Base-by-base conservation (phyloP, 35 echinoderm and acorn worm genomes). In the Lytechinus variegatus region DNA sequence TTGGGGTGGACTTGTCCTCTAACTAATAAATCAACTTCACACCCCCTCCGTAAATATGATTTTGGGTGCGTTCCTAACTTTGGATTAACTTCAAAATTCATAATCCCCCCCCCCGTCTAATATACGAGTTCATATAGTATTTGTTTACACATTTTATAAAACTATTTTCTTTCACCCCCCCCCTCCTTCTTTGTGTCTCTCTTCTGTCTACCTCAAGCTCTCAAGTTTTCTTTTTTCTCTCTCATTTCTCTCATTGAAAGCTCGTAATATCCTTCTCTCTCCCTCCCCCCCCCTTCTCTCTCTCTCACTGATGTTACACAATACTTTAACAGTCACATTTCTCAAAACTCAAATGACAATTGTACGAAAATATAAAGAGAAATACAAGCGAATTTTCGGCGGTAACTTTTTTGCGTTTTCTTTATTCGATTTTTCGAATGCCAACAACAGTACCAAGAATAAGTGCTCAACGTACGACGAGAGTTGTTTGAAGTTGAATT, bases 391-490 rank as follows among this genome's bases (percentile, higher is more conserved):
- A 93, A 54, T 93, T 93, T 93, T 93, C 92, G 92, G 92, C 92
- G 92, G 92, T 93, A 93, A 93, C 92, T 93, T 93, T 93, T 93
- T 55, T 93, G 92, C 92, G 92, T 54, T 95, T 91, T 95, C 87
- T 95, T 79, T 95, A 95, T 91, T 95, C 57, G 61, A 95, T 95
- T 95, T 95, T 56, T 90, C 92, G 52, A 95, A 89, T 95, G 87
- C 54, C 87, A 95, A 95, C 95, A 95, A 89, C 86, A 95, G 87
- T 95, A 95, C 95, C 87, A 95, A 95, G 95, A 95, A 90, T 95
- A 95, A 88, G 66, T 95, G 86, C 55, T 93, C 92, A 93, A 93
- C 54, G 92, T 55, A 93, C 54, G 92, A 93, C 92, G 53, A 93
- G 92, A 93, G 92, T 93, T 93, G 92, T 93, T 93, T 93, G 52